Evolutionary conservation across 1,140 invertebrate genomes (phyloP), one percentile per base, ranked within the genome.

Genomic region (Aphaenogaster ashmeadi): DNA sequence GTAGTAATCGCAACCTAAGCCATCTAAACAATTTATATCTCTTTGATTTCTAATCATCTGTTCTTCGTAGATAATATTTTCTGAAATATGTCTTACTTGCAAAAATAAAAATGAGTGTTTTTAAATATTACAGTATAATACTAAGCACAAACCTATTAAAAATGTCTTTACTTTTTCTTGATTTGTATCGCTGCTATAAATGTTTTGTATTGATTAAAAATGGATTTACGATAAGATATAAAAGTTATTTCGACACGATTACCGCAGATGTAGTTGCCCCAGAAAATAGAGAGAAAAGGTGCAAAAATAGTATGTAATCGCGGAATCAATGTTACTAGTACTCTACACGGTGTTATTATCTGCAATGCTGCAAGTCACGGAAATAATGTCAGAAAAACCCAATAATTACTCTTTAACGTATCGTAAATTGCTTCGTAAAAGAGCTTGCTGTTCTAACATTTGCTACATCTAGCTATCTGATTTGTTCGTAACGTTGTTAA

Each of bases 241-340:
- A 58, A 58, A 18, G 1, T 75, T 75, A 58, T 77, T 50, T 52
- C 3, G 4, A 27, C 3, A 77, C 9, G 15, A 66, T 78, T 47
- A 79, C 36, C 38, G 27, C 27, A 36, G 21, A 64, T 64, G 44
- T 33, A 36, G 15, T 47, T 36, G 56, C 7, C 58, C 58, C 7
- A 79, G 60, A 66, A 79, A 47, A 47, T 15, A 69, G 21, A 13
- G n/a, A 44, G 9, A 66, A n/a, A 33, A 66, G 38, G 27, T 33
- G 44, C 27, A 66, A 50, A n/a, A 66, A 79, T 79, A 66, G 27
- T 47, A 66, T 41, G 18, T 66, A 79, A 79, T 66, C 41, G 18
- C 3, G 41, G 6, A 66, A 79, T 79, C 77, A 79, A 79, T 79
- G 77, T 27, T 75, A 27, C n/a, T 58, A 38, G 36, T 64, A 36